Base-by-base conservation (phyloP, 2,113 vertebrate genomes). In the Oryzias javanicus region DNA sequence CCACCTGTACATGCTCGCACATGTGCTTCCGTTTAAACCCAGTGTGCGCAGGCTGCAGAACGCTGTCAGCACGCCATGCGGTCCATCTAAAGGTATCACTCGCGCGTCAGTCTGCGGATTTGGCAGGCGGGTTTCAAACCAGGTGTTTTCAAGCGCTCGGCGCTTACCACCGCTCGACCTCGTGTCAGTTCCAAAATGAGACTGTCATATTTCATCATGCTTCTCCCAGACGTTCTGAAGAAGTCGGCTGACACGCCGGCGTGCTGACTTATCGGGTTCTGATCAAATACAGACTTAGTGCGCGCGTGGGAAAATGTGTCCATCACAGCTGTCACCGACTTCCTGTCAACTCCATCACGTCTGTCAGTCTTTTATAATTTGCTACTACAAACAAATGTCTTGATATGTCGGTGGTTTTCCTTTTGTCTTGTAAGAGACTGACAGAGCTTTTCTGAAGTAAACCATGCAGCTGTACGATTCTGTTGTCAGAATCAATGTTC, bases 251-350 rank as follows among this genome's bases (percentile, higher is more conserved):
- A 79, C 76, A 49, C 64, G 63, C 57, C 51, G 49, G 17, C 35
- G 40, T 49, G 58, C 62, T 55, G 56, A 68, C 55, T 74, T 29
- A 60, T 66, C 54, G 22, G 12, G 19, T 64, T 22, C 64, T 74
- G 70, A 80, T 86, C 84, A 84, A 78, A 79, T 52, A 12, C 44
- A 48, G 42, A 50, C 44, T 47, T 45, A 47, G 46, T 69, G 1
- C 25, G 4, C 60, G 52, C 58, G 70, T 55, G 20, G 40, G 56
- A 59, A 40, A 64, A 57, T 35, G 57, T 46, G 86, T 85, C 84
- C 83, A 49, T 89, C 81, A 84, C 48, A 63, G 59, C 71, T 75
- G 75, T 84, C 76, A 64, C 10, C 24, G 50, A 47, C 53, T 35
- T 16, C 58, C 24, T 24, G 27, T 49, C 52, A 55, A 42, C 46